Evolutionary conservation across 2,113 vertebrate genomes (phyloP), one percentile per base, ranked within the genome.

Genomic region (Cromileptes altivelis): DNA sequence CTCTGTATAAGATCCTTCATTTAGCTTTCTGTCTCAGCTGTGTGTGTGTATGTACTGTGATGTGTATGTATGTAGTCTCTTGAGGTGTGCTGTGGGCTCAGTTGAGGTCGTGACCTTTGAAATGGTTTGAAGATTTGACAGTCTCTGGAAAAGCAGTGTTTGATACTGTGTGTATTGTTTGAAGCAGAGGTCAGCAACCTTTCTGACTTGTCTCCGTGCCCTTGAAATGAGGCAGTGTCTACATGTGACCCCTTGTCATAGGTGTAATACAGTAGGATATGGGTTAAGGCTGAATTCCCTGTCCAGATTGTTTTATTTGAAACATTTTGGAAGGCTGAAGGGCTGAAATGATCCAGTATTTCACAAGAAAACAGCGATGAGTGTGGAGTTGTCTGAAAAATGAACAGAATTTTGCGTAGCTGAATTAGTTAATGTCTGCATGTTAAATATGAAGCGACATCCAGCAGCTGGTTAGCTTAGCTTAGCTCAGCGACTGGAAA

Each of bases 81-180:
- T 7, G 3, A 42, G 13, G 69, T 57, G 19, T 73, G 56, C 45
- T 56, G 52, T 33, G 23, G 60, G 19, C 60, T 81, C 25, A 64
- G 23, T 6, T 30, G 47, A 55, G 84, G 90, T 92, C 84, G 74
- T 74, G 76, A 87, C 82, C 80, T 85, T 80, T 89, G 61, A 56
- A 64, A 76, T 52, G 19, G 52, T 57, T 40, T 72, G 33, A 53
- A 56, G 23, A 57, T 30, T 45, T 45, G 18, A 13, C 15, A 60
- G 76, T 62, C 23, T 37, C 23, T 58, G 49, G 53, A 52, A 40
- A 1, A 78, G 69, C 72, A 62, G 67, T 47, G n/a, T 70, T 69
- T 74, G 7, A 33, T n/a, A 40, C 13, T 52, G 18, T 18, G 18
- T 75, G 52, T 25, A 30, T 23, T 33, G 19, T 23, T 45, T n/a